Evolutionary conservation across 1,140 invertebrate species (phyloP), one percentile per base, ranked within the genome.

Genomic region (Pseudomyrmex dendroicus): DNA sequence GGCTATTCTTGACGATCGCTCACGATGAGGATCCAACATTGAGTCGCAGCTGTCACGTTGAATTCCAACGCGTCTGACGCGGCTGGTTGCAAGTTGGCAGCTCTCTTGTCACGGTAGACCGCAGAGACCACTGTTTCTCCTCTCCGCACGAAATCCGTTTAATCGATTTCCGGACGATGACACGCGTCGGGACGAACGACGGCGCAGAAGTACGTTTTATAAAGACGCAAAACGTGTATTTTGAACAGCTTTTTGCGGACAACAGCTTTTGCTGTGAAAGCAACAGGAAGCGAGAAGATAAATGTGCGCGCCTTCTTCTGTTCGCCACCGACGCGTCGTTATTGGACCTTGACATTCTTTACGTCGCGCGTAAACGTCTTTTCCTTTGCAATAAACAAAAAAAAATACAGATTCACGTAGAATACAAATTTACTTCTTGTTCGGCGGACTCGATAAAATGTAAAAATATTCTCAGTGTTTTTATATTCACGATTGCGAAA

Each of bases 141-240:
- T 63, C 52, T 56, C 57, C 20, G 9, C 64, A 44, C 64, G 57
- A 84, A 84, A 85, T 84, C 82, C 44, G 54, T 44, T 54, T 84
- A 67, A 85, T 85, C 84, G 83, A 86, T 80, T 86, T 77, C 48
- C 84, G 66, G 54, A 2, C 66, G 59, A 48, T 66, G 73, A 73
- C 72, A 73, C 48, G 70, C 67, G 25, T 62, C 20, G 0, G 10
- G 46, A 22, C 3, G 35, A 35, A 35, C 35, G 4, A 0, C 35
- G 35, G 20, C 10, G 12, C 59, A 12, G 8, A n/a, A 57, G n/a
- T 73, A 20, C 57, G 72, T 46, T 78, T 78, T 67, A 20, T 57
- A 68, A 25, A 57, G 74, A n/a, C 1, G 13, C 57, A 48, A 73
- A 73, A 62, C 20, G 4, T 10, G 35, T 35, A 35, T 7, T 67